Evolutionary conservation across 2,797 vertebrate genomes (phyloP).

Genomic region (Enteromius argenteus): DNA sequence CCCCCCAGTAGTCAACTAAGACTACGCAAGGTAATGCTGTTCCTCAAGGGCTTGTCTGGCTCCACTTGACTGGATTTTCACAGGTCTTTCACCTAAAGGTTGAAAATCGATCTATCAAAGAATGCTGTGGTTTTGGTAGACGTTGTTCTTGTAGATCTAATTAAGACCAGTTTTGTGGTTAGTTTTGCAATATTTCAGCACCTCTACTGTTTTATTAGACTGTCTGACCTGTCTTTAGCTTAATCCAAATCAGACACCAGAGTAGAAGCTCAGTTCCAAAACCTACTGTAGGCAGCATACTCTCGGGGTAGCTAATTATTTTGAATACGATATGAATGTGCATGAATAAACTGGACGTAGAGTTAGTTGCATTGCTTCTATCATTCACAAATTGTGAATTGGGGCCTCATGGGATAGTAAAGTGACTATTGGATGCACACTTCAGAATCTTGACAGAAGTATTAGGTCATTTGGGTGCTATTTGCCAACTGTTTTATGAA

Average conservation of each 20-base stretch:
- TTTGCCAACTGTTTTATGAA: background rate
- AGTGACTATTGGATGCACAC: background rate
- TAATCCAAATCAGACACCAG: background rate
- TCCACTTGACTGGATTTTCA: conserved; percentile 69
- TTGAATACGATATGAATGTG: background rate
- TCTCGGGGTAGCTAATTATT: background rate
- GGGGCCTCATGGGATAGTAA: background rate
- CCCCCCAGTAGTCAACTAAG: conserved; percentile 70
- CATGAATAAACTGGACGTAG: background rate
- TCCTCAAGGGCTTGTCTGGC: conserved; percentile 71
- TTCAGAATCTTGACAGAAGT: background rate
- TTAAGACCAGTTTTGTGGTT: conserved; percentile 16
- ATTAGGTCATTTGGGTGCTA: background rate
- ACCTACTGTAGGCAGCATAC: background rate
- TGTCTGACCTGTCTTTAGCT: conserved; percentile 7
- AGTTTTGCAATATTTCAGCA: background rate
- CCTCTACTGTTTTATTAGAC: conserved; percentile 1
- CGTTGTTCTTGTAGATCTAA: background rate
- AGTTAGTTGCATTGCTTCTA: background rate
- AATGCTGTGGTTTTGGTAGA: conserved; percentile 14
- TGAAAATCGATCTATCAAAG: conserved; percentile 4
- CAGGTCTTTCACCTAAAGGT: conserved; percentile 54
- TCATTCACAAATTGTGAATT: background rate
- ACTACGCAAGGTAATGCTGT: conserved; percentile 67
- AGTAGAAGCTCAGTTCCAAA: background rate